Conservation (phyloP, 2,888 invertebrate genomes). For the Linnaemya vulpina region DNA sequence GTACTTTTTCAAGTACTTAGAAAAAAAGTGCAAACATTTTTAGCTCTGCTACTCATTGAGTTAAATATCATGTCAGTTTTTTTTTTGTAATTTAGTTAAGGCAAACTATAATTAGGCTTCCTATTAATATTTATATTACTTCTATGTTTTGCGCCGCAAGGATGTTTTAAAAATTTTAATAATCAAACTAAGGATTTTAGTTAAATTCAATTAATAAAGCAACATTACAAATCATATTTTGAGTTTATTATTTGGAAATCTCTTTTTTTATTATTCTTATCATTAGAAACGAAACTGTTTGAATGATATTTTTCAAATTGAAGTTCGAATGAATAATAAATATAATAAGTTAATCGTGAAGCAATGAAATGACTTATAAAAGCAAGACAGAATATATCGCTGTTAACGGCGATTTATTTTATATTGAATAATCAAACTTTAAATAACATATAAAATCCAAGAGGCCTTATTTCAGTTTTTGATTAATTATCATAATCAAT, state of each 20-base stretch:
- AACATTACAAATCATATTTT: not conserved
- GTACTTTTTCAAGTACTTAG: slow-evolving; percentile 47
- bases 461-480: no score
- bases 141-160: not conserved
- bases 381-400: no score
- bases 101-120: slow-evolving; percentile 48
- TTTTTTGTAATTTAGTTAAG: slow-evolving; percentile 40
- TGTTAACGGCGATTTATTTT: no score
- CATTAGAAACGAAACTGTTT: no score
- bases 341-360: no score
- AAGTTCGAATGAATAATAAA: no score
- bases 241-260: not conserved
- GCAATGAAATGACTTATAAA: no score
- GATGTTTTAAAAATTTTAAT: not conserved
- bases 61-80: not conserved
- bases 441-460: no score
- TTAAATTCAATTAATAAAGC: not conserved
- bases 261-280: no score
- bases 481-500: no score
- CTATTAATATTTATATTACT: slow-evolving; percentile 23
- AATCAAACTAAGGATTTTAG: not conserved
- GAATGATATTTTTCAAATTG: no score
- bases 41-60: slow-evolving; percentile 23
- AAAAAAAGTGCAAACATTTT: slow-evolving; percentile 8
- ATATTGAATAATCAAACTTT: no score